Evolutionary conservation across 2,797 vertebrate genomes (phyloP).

Genomic region (Aphelocoma californica): DNA sequence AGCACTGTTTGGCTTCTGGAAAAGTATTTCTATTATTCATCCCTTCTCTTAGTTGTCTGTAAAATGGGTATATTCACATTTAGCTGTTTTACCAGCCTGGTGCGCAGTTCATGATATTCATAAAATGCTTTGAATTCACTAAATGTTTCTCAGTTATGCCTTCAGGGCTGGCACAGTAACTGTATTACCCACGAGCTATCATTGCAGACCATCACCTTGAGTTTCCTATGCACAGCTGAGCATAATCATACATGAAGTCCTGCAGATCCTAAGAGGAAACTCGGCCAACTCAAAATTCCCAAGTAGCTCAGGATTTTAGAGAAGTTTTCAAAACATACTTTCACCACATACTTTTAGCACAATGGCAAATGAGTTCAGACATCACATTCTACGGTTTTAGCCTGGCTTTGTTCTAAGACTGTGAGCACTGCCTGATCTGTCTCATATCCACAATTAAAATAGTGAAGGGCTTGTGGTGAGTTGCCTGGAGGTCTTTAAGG

Average conservation of each 20-base stretch:
- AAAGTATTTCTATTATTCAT: constrained; percentile 42
- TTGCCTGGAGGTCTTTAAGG: background rate
- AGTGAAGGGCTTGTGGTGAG: background rate
- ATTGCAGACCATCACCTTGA: background rate
- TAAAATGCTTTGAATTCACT: background rate
- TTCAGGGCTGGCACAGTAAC: background rate
- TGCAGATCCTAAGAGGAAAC: background rate
- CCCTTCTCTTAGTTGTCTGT: background rate
- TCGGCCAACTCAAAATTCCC: background rate
- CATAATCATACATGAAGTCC: background rate
- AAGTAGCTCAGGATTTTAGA: background rate
- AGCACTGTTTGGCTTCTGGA: constrained; percentile 11
- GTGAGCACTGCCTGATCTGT: background rate
- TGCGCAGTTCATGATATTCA: background rate
- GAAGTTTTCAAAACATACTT: background rate
- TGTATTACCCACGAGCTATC: background rate
- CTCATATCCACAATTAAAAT: background rate
- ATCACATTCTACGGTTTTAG: background rate
- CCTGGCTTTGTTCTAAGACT: background rate
- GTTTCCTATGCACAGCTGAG: background rate
- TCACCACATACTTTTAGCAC: background rate
- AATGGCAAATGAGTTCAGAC: background rate
- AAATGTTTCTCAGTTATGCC: background rate
- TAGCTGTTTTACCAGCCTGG: background rate
- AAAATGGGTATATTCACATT: background rate